These are phyloP conservation scores for Trachymyrmex cornetzi DNA, from an alignment of 1,140 invertebrate species.

Conservation along the genomic window DNA sequence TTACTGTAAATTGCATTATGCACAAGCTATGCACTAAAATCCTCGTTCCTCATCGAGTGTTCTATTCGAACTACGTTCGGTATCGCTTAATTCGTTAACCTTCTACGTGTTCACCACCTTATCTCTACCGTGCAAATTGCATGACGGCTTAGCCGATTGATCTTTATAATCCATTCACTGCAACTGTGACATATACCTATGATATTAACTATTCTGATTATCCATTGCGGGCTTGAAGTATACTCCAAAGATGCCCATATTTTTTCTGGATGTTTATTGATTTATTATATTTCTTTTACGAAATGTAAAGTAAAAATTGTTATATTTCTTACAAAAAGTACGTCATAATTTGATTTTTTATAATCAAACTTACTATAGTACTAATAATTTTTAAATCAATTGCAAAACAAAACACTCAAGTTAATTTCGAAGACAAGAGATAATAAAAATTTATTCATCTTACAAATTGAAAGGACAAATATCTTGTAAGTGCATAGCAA, in stretches of 20 bases:
- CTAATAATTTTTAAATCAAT: neutral
- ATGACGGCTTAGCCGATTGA: conserved; percentile 34
- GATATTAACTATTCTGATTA: neutral
- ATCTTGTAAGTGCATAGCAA: neutral
- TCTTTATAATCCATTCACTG: conserved; percentile 22
- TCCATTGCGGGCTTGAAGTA: neutral
- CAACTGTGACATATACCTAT: neutral
- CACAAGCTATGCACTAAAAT: neutral
- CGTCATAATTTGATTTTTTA: neutral
- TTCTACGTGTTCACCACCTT: neutral
- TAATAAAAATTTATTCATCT: neutral
- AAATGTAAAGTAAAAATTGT: neutral
- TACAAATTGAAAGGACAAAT: neutral
- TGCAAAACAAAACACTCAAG: neutral
- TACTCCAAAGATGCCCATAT: neutral
- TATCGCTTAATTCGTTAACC: conserved; percentile 31
- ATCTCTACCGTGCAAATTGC: conserved; percentile 42
- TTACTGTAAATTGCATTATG: conserved; percentile 16
- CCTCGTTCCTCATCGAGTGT: neutral
- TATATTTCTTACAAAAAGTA: neutral
- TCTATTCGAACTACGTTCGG: conserved; percentile 12
- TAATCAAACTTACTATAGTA: neutral
- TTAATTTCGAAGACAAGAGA: neutral
- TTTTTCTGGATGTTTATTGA: neutral
- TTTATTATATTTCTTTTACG: neutral